Conservation (phyloP, 2,797 vertebrate genomes). For the Sardinella longiceps region DNA sequence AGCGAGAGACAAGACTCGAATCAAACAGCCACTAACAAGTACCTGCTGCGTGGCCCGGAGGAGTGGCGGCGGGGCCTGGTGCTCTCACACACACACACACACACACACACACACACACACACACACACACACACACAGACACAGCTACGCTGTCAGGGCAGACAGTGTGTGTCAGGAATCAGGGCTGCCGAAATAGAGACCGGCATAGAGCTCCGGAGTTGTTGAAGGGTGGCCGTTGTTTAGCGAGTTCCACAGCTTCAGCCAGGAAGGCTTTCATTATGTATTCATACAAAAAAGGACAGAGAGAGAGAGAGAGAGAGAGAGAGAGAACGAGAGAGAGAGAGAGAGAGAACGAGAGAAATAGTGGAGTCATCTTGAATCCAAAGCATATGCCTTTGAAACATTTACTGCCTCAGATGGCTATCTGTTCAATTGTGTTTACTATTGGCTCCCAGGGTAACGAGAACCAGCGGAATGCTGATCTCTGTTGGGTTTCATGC, state of each 20-base stretch:
- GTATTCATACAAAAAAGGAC: not conserved
- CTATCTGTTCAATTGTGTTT: constrained; percentile 28
- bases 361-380: constrained; percentile 1
- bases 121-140: constrained; percentile 7
- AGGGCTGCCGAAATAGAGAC: not conserved
- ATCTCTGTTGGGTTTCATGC: constrained; percentile 21
- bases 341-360: not conserved
- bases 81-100: not conserved
- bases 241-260: constrained; percentile 3
- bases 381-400: constrained; percentile 25
- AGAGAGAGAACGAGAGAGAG: not conserved
- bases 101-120: constrained; percentile 6
- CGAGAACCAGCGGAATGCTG: constrained; percentile 17
- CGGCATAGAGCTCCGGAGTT: not conserved
- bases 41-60: constrained; percentile 74
- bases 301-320: not conserved
- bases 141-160: not conserved
- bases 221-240: constrained; percentile 20
- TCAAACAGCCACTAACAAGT: constrained; percentile 75
- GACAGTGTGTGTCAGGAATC: not conserved
- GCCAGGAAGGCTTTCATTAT: constrained; percentile 19
- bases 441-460: constrained; percentile 22
- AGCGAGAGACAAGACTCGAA: constrained; percentile 58
- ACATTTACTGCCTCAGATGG: constrained; percentile 8
- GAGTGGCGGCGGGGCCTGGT: constrained; percentile 42